Percentiles rank a stretch among this genome's conserved stretches.
These are phyloP conservation scores for Oscheius sp. DNA, from an alignment of 2,888 invertebrate species.

Conservation along the genomic window DNA sequence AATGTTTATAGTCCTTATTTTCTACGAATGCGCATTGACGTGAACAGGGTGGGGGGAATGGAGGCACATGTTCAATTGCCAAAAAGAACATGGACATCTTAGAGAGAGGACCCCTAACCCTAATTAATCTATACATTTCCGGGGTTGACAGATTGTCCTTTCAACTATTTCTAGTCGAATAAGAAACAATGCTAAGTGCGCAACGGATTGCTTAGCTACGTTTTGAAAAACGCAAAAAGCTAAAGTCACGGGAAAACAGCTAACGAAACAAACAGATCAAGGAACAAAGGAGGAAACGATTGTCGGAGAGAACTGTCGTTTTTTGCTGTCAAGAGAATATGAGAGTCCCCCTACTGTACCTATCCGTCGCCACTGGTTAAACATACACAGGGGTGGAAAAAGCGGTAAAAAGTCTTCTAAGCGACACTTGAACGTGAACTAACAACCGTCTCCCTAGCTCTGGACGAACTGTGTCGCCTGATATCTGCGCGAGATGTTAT, in stretches of 20 bases:
- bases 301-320: not conserved
- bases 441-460: constrained; percentile 1
- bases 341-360: constrained; percentile 18
- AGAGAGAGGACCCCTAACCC: not conserved
- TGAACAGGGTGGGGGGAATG: not conserved
- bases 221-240: not conserved
- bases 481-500: constrained; percentile 9
- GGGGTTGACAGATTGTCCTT: not conserved
- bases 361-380: constrained; percentile 36
- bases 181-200: too few relatives aligned
- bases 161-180: too few relatives aligned
- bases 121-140: constrained; percentile 22
- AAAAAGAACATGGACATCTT: constrained; percentile 2
- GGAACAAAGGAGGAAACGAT: not conserved
- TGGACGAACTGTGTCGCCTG: not conserved
- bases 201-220: too few relatives aligned
- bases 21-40: not conserved
- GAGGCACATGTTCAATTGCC: not conserved
- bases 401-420: constrained; percentile 35
- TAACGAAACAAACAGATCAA: constrained; percentile 7
- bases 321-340: not conserved
- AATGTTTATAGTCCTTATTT: not conserved
- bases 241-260: not conserved
- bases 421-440: constrained; percentile 35
- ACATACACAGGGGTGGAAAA: constrained; percentile 15